Base-by-base conservation (phyloP, 2,888 invertebrate species). In the Adelphocoris suturalis region DNA sequence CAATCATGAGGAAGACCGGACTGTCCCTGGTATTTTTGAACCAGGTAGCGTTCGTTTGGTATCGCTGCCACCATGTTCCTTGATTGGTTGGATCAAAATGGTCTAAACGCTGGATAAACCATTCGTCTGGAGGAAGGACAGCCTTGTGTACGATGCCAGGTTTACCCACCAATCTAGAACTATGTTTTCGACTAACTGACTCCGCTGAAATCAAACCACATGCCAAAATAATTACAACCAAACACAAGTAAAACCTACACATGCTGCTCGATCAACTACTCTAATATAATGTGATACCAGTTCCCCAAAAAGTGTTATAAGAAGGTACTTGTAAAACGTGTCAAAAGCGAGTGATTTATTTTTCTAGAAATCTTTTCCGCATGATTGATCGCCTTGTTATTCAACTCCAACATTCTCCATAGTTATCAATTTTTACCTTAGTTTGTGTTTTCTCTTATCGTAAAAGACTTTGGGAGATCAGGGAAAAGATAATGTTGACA, bases 1-100 rank as follows among this genome's bases (percentile, higher is more conserved):
- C 98, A 92, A 99, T 97, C 97, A 98, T 97, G 13, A 99, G 93
- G 93, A 99, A 99, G n/a, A 98, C 95, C 0, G 98, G 98, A 0
- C 97, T 97, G 81, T 91, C 80, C 16, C 90, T 87, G 95, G 96
- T 91, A 5, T 82, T 89, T 78, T 91, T 90, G 68, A 91, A 92
- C 89, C 90, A 92, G 3, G 91, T 89, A 14, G 82, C 61, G 78
- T 92, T 92, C 14, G 91, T 90, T 76, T 91, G 91, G 89, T 92
- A 92, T 86, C 92, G 91, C 92, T 92, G 86, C 28, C 61, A 57
- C 98, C 98, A 99, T 28, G 95, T 95, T 87, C 94, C 94, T 0
- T 93, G 93, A 92, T 97, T 96, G 0, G 95, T 95, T 0, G 96
- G 95, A 92, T 96, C 95, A 92, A 96, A 97, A 94, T 99, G 98